phyloP scores from a whole-genome alignment of 2,888 invertebrate species.

The Drosophila cognata region DNA sequence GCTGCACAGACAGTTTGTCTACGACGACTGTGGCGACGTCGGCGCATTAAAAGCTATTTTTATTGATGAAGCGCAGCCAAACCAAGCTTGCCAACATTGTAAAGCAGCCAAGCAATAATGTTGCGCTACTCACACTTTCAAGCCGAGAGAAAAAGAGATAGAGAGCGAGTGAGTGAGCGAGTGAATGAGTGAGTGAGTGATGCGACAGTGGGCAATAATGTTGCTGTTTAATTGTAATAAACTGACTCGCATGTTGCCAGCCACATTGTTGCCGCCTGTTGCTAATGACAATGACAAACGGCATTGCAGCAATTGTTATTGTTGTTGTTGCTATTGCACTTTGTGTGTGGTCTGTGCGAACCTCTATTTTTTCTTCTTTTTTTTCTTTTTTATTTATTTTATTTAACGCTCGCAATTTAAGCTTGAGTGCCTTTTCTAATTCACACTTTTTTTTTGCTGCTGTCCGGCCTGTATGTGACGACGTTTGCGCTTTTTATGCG shows the following conservation, averaged over 20 bases:
- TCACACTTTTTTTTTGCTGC: conserved; percentile 66
- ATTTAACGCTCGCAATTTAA: conserved; percentile 63
- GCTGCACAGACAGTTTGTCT: conserved; percentile 72
- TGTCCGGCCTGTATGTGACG: conserved; percentile 58
- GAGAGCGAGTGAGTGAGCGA: not conserved
- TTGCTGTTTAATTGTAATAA: conserved; percentile 12
- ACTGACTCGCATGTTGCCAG: conserved; percentile 40
- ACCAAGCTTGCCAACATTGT: conserved; percentile 34
- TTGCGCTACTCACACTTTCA: conserved; percentile 16
- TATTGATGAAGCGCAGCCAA: conserved; percentile 72
- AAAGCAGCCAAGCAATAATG: conserved; percentile 34
- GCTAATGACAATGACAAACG: conserved; percentile 68
- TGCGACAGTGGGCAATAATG: conserved; percentile 13
- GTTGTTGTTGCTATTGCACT: conserved; percentile 24
- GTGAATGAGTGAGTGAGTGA: not conserved
- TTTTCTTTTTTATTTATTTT: conserved; percentile 35
- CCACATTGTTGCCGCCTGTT: conserved; percentile 49
- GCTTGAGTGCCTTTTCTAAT: conserved; percentile 79
- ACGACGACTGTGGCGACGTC: conserved; percentile 52
- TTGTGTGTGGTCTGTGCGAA: conserved; percentile 54
- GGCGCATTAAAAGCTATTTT: conserved; percentile 75
- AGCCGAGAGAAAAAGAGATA: not conserved
- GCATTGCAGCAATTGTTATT: conserved; percentile 63
- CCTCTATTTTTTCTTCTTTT: not conserved
- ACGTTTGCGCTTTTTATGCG: conserved; percentile 73